These are phyloP conservation scores for Dendrolimus kikuchii DNA, from an alignment of 1,140 invertebrate genomes.

Conservation along the genomic window DNA sequence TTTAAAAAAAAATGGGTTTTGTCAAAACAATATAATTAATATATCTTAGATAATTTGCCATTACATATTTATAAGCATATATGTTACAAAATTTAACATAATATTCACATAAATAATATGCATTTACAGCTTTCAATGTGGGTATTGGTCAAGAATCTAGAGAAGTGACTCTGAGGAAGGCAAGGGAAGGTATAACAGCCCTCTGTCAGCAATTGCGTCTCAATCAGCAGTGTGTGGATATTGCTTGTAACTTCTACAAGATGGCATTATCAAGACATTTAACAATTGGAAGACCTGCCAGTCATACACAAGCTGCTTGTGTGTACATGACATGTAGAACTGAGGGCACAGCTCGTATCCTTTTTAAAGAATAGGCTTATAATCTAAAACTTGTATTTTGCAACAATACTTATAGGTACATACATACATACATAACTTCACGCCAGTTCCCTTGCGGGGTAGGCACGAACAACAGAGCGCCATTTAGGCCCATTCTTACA, in stretches of 20 bases:
- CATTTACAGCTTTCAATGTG: slow-evolving; percentile 80
- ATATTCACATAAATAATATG: slow-evolving; percentile 6
- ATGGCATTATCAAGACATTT: slow-evolving; percentile 92
- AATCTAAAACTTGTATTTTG: too few species aligned
- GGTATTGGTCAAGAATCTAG: slow-evolving; percentile 90
- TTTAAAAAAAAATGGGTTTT: too few species aligned
- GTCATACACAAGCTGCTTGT: slow-evolving; percentile 97
- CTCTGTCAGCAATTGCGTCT: slow-evolving; percentile 86
- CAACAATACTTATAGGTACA: too few species aligned
- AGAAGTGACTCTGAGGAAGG: slow-evolving; percentile 91
- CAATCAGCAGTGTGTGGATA: slow-evolving; percentile 93
- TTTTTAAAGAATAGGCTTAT: slow-evolving; percentile 59
- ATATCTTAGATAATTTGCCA: too few species aligned
- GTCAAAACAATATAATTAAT: too few species aligned
- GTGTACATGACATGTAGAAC: slow-evolving; percentile 97
- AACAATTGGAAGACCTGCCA: slow-evolving; percentile 91
- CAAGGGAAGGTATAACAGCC: slow-evolving; percentile 85
- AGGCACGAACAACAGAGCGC: too few species aligned
- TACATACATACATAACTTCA: too few species aligned
- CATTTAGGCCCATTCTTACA: too few species aligned
- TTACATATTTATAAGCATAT: slow-evolving; percentile 1
- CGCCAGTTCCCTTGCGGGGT: too few species aligned
- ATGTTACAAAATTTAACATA: background rate
- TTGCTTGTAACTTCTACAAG: slow-evolving; percentile 96
- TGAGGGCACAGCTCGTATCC: slow-evolving; percentile 94